These are phyloP conservation scores for Malacoraja senta DNA, from an alignment of 2,797 vertebrate genomes.

Conservation along the genomic window DNA sequence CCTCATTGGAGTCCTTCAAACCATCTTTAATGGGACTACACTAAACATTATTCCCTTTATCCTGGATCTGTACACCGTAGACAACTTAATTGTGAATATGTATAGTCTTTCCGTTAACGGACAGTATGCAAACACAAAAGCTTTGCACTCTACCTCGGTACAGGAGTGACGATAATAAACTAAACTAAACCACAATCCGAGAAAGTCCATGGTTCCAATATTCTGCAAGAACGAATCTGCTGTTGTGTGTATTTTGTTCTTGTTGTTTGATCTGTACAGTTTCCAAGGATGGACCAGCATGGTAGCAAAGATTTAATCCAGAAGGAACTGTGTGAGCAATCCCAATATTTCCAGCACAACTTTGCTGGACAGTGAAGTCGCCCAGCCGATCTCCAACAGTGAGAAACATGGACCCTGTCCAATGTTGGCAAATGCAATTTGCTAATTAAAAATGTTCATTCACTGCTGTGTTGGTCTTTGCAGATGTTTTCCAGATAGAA, in stretches of 20 bases:
- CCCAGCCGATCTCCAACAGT: no score
- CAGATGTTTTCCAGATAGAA: slow-evolving; percentile 2
- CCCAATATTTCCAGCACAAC: not conserved
- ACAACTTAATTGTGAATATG: no score
- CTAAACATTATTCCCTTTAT: no score
- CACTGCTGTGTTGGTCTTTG: not conserved
- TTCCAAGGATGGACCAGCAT: slow-evolving; percentile 2
- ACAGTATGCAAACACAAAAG: no score
- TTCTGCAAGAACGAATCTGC: not conserved
- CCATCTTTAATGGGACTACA: no score
- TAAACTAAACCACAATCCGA: not conserved
- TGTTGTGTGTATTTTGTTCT: not conserved
- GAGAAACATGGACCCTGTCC: not conserved
- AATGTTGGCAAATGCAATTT: not conserved
- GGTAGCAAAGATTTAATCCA: not conserved
- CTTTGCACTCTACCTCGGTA: no score
- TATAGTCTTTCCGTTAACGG: no score
- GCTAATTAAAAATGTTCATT: slow-evolving; percentile 3
- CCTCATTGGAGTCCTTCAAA: no score
- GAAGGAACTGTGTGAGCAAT: not conserved
- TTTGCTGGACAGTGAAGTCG: not conserved
- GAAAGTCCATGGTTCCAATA: not conserved
- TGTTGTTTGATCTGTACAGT: not conserved
- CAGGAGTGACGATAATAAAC: no score
- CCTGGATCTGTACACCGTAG: no score